Percentiles rank a stretch among this genome's conserved stretches.
phyloP scores from a whole-genome alignment of 2,797 vertebrate genomes.

The Poeciliopsis presidionis region DNA sequence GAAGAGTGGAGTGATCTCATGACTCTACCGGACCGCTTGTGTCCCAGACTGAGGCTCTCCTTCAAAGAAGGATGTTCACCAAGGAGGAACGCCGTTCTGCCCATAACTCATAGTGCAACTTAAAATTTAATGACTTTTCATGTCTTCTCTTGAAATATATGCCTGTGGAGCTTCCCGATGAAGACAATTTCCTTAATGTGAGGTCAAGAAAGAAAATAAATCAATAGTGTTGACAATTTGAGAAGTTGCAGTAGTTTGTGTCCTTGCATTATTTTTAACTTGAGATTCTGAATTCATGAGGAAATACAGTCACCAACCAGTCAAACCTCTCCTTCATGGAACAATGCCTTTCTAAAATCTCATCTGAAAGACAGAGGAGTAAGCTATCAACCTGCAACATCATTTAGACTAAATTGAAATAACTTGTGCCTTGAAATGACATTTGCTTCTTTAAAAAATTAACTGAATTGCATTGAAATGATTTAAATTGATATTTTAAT shows the following conservation, averaged over 20 bases:
- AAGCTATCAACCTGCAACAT: no score
- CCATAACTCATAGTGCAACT: neutral
- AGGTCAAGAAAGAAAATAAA: neutral
- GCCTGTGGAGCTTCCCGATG: neutral
- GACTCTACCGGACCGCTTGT: constrained; percentile 45
- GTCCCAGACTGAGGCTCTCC: constrained; percentile 26
- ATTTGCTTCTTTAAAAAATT: no score
- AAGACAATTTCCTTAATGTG: neutral
- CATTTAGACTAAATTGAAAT: no score
- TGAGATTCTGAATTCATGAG: neutral
- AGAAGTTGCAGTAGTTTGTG: neutral
- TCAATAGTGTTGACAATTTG: neutral
- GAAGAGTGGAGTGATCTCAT: constrained; percentile 58
- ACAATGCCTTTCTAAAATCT: neutral
- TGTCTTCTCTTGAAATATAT: neutral
- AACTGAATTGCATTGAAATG: no score
- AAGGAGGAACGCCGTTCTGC: neutral
- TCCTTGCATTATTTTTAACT: neutral
- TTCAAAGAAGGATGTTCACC: neutral
- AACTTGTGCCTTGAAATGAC: no score
- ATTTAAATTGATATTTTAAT: neutral
- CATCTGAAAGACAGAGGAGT: neutral
- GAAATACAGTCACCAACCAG: neutral
- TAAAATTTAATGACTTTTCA: neutral
- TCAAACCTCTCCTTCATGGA: neutral